These are phyloP conservation scores for Myotis myotis DNA, from an alignment of 2,797 vertebrate species.

Conservation along the genomic window DNA sequence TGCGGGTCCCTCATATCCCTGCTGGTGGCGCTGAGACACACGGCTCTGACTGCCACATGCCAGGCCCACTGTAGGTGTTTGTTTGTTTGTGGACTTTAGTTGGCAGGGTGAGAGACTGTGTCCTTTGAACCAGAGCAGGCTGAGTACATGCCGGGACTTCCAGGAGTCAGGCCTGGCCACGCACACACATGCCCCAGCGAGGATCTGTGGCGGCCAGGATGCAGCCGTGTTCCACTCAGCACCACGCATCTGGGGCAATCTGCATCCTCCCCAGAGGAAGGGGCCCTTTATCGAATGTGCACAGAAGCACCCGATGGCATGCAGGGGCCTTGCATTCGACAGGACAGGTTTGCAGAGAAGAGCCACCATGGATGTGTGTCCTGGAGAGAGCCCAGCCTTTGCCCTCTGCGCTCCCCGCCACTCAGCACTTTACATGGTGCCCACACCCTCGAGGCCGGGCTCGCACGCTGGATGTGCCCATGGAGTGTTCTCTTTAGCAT, in stretches of 20 bases:
- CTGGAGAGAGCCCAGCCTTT: background rate
- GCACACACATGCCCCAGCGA: accelerated
- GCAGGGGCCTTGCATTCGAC: accelerated
- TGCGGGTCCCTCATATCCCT: background rate
- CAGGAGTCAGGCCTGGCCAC: background rate
- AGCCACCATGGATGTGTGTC: background rate
- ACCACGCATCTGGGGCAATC: background rate
- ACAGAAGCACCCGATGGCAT: background rate
- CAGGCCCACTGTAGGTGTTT: background rate
- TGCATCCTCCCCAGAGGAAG: accelerated
- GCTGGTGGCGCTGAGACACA: background rate
- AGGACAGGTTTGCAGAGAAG: background rate
- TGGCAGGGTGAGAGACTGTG: background rate
- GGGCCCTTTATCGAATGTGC: too few relatives aligned
- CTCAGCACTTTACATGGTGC: background rate
- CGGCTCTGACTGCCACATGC: background rate
- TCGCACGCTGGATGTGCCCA: background rate
- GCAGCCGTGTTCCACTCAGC: background rate
- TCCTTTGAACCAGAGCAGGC: background rate
- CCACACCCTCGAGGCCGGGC: accelerated
- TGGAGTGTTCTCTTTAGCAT: background rate
- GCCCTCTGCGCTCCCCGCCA: background rate
- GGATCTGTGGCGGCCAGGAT: too few relatives aligned
- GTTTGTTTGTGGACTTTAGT: background rate
- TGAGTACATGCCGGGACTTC: accelerated